These are phyloP conservation scores for Epizoanthus scotinus DNA, from an alignment of 92 coral and sea anemone species.

Conservation along the genomic window DNA sequence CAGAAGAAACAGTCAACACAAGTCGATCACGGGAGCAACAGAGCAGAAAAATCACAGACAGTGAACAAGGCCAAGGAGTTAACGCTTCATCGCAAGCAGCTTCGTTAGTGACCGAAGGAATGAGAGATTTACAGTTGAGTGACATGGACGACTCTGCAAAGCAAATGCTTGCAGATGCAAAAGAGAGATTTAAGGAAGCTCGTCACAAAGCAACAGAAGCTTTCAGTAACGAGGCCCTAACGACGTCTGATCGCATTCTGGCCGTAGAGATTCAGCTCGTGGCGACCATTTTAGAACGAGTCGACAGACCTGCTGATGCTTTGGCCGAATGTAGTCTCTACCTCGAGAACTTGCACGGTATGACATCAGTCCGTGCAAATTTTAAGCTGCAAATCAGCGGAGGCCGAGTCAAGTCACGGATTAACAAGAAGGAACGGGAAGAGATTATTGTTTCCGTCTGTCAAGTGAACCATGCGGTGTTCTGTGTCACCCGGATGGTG, in stretches of 20 bases:
- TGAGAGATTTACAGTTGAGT: conserved; percentile 3
- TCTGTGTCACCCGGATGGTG: not conserved
- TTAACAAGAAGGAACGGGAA: conserved; percentile 35
- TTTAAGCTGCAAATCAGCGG: conserved; percentile 8
- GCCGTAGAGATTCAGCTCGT: conserved; percentile 54
- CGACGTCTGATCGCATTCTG: conserved; percentile 45
- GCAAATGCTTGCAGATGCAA: conserved; percentile 18
- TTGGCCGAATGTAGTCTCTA: conserved; percentile 41
- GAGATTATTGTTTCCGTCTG: conserved; percentile 26
- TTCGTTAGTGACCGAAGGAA: not conserved
- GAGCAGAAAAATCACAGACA: no score
- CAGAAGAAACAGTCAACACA: no score
- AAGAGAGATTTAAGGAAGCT: conserved; percentile 40
- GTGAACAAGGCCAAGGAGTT: no score
- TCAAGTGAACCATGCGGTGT: conserved; percentile 28
- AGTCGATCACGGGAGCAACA: no score
- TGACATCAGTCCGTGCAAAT: conserved; percentile 30
- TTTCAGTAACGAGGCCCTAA: conserved; percentile 52
- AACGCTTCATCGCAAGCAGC: not conserved
- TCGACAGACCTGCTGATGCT: conserved; percentile 33
- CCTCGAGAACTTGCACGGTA: conserved; percentile 38
- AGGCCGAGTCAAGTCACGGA: not conserved
- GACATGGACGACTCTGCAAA: not conserved
- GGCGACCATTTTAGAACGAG: conserved; percentile 55
- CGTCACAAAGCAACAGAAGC: conserved; percentile 58